Percentiles rank a stretch among this genome's conserved stretches.
Conservation (phyloP, 1,140 invertebrate genomes). For the Steinernema feltiae region DNA sequence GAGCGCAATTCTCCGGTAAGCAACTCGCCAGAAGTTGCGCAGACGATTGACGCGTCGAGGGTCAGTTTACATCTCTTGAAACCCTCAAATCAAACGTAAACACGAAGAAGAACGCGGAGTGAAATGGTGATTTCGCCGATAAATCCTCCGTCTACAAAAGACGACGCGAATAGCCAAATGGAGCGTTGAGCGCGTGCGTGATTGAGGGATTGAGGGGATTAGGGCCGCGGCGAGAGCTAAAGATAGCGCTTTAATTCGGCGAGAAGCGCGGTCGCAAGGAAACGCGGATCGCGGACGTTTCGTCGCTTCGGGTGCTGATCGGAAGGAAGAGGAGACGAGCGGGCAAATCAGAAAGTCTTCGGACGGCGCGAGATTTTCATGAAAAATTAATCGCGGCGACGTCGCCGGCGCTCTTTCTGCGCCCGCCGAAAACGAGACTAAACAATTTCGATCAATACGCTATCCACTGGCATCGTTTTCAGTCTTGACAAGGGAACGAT, state of each 20-base stretch:
- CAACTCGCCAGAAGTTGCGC: too few relatives aligned
- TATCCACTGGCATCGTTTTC: conserved; percentile 3
- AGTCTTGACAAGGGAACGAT: conserved; percentile 2
- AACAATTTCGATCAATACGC: conserved; percentile 7
- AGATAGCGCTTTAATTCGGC: not conserved
- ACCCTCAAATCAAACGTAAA: not conserved
- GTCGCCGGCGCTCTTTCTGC: not conserved
- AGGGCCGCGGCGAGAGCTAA: not conserved
- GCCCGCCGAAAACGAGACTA: conserved; percentile 12
- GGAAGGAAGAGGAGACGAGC: not conserved
- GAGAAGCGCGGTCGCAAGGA: not conserved
- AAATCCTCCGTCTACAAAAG: too few relatives aligned
- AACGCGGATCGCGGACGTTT: not conserved
- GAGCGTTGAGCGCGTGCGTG: not conserved
- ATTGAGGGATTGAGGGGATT: not conserved
- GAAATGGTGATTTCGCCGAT: conserved; percentile 6
- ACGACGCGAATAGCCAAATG: too few relatives aligned
- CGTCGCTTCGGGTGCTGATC: not conserved
- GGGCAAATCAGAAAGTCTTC: not conserved
- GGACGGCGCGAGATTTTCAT: conserved; percentile 13
- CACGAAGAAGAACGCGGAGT: not conserved
- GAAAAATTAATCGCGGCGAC: conserved; percentile 6
- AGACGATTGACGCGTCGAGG: not conserved
- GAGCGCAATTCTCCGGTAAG: too few relatives aligned
- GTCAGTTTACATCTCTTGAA: not conserved